Evolutionary conservation across 2,888 invertebrate species (phyloP).

Genomic region (Papilio protenor): DNA sequence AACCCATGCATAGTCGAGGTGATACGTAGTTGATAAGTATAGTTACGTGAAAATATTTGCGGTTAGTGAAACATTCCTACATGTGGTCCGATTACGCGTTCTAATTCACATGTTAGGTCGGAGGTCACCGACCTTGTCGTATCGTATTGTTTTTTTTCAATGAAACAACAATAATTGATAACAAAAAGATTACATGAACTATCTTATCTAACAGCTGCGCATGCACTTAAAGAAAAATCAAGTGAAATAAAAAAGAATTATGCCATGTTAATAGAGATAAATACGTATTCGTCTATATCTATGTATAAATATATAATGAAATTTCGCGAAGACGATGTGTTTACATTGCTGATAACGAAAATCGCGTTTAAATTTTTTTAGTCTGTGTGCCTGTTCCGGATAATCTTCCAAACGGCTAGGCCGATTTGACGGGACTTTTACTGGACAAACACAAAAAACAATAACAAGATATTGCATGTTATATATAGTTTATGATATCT

Average conservation of each 20-base stretch:
- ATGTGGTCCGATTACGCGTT: conserved; percentile 6
- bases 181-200: background rate
- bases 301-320: no score
- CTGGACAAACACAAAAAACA: no score
- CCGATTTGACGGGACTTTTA: no score
- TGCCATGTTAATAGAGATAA: no score
- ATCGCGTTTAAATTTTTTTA: no score
- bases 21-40: background rate
- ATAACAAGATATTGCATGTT: no score
- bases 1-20: background rate
- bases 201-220: background rate
- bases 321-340: no score
- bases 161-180: background rate
- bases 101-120: conserved; percentile 11
- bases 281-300: no score
- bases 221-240: background rate
- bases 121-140: background rate
- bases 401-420: no score
- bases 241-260: background rate
- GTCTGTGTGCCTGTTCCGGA: no score
- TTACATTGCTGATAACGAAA: no score
- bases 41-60: background rate
- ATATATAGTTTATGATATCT: background rate
- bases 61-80: background rate
- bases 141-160: background rate